phyloP scores from a whole-genome alignment of 1,140 invertebrate genomes.

The Zaprionus kolodkinae region DNA sequence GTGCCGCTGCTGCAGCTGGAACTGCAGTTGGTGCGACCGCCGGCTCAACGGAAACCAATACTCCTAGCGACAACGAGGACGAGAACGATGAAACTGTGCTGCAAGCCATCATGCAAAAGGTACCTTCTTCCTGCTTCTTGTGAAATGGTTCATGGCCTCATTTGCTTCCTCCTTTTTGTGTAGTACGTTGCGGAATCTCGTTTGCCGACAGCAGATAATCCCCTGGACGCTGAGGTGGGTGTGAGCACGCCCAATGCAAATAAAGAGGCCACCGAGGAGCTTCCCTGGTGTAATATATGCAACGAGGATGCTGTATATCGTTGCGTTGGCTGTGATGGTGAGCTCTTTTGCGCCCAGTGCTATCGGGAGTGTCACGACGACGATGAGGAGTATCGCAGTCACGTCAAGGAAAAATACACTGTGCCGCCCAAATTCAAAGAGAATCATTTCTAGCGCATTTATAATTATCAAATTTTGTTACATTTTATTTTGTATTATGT shows the following conservation, averaged over 20 bases:
- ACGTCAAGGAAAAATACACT: slow-evolving; percentile 66
- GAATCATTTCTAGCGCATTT: slow-evolving; percentile 65
- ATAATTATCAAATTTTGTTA: slow-evolving; percentile 20
- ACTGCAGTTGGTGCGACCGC: not conserved
- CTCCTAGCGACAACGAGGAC: slow-evolving; percentile 82
- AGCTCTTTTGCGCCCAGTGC: slow-evolving; percentile 89
- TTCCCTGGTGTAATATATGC: slow-evolving; percentile 91
- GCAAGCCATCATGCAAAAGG: slow-evolving; percentile 81
- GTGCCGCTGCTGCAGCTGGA: not conserved
- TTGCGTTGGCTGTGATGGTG: slow-evolving; percentile 89
- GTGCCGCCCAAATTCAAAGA: slow-evolving; percentile 76
- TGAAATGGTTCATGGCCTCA: slow-evolving; percentile 70
- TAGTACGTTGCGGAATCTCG: slow-evolving; percentile 74
- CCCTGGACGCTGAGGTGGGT: slow-evolving; percentile 63
- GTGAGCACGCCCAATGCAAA: slow-evolving; percentile 1
- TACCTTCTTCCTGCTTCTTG: slow-evolving; percentile 3
- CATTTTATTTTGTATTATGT: slow-evolving; percentile 18
- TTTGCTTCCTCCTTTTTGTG: not conserved
- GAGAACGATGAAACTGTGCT: slow-evolving; percentile 84
- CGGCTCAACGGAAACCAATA: slow-evolving; percentile 59
- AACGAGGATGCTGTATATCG: slow-evolving; percentile 89
- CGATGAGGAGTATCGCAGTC: slow-evolving; percentile 79
- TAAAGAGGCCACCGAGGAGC: slow-evolving; percentile 85
- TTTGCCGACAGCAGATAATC: slow-evolving; percentile 58
- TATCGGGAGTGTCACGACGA: slow-evolving; percentile 86